phyloP scores from a whole-genome alignment of 2,113 vertebrate genomes.

The Zosterops lateralis region DNA sequence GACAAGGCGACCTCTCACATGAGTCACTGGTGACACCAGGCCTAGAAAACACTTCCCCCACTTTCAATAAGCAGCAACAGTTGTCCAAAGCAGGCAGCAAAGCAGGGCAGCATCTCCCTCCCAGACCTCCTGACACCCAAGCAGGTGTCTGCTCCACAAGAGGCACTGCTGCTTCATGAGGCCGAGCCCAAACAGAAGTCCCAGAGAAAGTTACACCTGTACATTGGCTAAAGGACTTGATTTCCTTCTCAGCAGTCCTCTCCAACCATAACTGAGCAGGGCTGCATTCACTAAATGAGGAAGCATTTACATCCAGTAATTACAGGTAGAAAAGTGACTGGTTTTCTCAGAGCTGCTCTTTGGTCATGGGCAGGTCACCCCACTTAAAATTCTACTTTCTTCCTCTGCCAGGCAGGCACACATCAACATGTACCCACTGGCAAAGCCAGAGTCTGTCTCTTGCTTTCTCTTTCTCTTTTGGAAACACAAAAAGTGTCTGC shows the following conservation, averaged over 20 bases:
- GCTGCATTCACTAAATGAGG: rapidly evolving
- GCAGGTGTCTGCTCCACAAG: neutral
- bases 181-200: neutral
- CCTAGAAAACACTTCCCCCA: neutral
- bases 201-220: neutral
- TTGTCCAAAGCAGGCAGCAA: neutral
- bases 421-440: neutral
- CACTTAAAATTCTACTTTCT: neutral
- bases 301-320: neutral
- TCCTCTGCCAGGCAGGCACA: neutral
- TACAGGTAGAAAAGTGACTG: neutral
- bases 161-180: neutral
- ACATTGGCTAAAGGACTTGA: neutral
- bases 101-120: neutral
- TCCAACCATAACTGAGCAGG: neutral
- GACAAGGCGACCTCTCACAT: rapidly evolving
- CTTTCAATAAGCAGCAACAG: neutral
- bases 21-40: neutral
- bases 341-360: neutral
- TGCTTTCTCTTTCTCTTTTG: neutral
- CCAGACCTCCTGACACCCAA: neutral
- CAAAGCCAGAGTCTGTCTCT: neutral
- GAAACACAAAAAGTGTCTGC: neutral
- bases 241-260: neutral
- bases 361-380: neutral